Evolutionary conservation across 1,140 invertebrate genomes (phyloP).

Genomic region (Probaryconus sp.): DNA sequence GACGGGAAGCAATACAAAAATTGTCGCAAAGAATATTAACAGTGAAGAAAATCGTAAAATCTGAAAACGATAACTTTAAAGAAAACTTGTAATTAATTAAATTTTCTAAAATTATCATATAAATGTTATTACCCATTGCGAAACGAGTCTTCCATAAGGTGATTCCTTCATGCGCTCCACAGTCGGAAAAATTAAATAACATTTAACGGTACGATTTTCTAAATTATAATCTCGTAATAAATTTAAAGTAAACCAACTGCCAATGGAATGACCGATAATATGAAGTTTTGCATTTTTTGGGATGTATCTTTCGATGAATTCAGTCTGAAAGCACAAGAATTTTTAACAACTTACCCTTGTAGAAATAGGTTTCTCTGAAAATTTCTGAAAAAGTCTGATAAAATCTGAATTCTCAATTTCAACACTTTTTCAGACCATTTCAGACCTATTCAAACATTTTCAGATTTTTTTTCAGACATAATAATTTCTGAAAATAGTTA

Average conservation of each 20-base stretch:
- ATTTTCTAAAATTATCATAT: conserved; percentile 9
- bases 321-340: too few relatives aligned
- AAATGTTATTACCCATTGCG: conserved; percentile 75
- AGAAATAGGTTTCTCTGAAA: too few relatives aligned
- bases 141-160: conserved; percentile 83
- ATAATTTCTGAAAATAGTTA: too few relatives aligned
- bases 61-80: conserved; percentile 61
- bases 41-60: conserved; percentile 78
- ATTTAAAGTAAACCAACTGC: conserved; percentile 88
- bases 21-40: conserved; percentile 79
- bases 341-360: too few relatives aligned
- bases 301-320: conserved; percentile 86
- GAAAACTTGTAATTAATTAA: conserved; percentile 24
- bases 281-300: conserved; percentile 84
- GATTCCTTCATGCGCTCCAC: conserved; percentile 87
- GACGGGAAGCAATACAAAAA: conserved; percentile 81
- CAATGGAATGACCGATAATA: conserved; percentile 91
- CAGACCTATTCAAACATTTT: too few relatives aligned
- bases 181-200: conserved; percentile 89
- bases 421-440: too few relatives aligned
- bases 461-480: too few relatives aligned
- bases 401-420: too few relatives aligned
- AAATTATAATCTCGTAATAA: conserved; percentile 81
- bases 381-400: too few relatives aligned
- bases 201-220: conserved; percentile 76